Percentiles rank a stretch among this genome's conserved stretches.
phyloP scores from a whole-genome alignment of 2,888 invertebrate species.

The Ypsolopha scabrella region DNA sequence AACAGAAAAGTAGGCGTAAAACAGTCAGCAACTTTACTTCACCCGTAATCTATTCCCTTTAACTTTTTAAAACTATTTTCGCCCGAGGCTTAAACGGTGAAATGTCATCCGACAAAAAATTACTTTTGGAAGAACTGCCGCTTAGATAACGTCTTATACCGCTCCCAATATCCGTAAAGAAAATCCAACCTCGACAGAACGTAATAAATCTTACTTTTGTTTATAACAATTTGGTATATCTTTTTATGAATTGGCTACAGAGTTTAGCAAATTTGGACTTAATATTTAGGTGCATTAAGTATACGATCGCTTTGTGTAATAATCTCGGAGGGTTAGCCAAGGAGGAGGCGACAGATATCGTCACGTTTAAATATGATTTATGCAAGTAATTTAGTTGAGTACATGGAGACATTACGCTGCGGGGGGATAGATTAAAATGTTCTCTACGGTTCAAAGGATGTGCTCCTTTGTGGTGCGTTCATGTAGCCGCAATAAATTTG shows the following conservation, averaged over 20 bases:
- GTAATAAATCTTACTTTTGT: slow-evolving; percentile 23
- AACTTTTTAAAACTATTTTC: slow-evolving; percentile 17
- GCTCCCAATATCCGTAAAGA: slow-evolving; percentile 7
- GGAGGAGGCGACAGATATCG: slow-evolving; percentile 35
- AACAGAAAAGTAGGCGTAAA: neutral
- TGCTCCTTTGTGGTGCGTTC: slow-evolving; percentile 34
- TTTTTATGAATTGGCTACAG: neutral
- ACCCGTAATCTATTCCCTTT: slow-evolving; percentile 6
- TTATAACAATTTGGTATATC: neutral
- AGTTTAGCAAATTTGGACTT: slow-evolving; percentile 19
- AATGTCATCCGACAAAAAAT: slow-evolving; percentile 25
- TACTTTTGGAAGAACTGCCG: slow-evolving; percentile 27
- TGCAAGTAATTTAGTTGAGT: slow-evolving; percentile 68
- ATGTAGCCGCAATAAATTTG: slow-evolving; percentile 23
- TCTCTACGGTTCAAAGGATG: slow-evolving; percentile 21
- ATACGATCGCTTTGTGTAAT: slow-evolving; percentile 21
- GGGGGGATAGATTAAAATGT: slow-evolving; percentile 60
- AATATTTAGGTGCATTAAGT: slow-evolving; percentile 20
- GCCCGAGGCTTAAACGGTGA: slow-evolving; percentile 18
- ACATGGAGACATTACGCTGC: slow-evolving; percentile 57
- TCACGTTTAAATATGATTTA: slow-evolving; percentile 69
- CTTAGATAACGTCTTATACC: slow-evolving; percentile 20
- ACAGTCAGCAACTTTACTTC: slow-evolving; percentile 4
- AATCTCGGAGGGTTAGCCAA: slow-evolving; percentile 13
- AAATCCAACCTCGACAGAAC: slow-evolving; percentile 24